Evolutionary conservation across 2,888 invertebrate genomes (phyloP), one percentile per base, ranked within the genome.

Genomic region (Lumbricus terrestris): DNA sequence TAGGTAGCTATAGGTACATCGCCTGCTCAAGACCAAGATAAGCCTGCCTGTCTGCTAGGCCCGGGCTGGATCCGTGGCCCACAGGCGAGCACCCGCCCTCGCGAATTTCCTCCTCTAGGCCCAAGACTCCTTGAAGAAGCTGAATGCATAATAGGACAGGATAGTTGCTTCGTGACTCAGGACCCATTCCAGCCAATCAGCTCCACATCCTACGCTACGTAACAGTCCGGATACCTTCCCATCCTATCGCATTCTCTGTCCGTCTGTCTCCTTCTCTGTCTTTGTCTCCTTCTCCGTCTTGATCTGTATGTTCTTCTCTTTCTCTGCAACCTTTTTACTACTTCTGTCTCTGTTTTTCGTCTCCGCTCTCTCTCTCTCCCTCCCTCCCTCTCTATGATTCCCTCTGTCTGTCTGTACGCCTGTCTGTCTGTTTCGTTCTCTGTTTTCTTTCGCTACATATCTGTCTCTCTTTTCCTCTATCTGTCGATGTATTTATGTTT

Each of bases 121-220:
- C n/a, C 23, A 85, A 33, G 20, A 23, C 85, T 83, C 16, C 85
- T 35, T 4, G 35, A 13, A 37, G 35, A 23, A 35, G 35, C 23
- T 33, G 34, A 85, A 85, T 34, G 15, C 85, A 1, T 18, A 85
- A 34, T 85, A 13, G 85, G 85, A 85, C 35, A 85, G 85, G 37
- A 85, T 85, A 37, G 11, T 85, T 85, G 85, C 35, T 35, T 85
- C 85, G 85, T 85, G 85, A 85, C 85, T 85, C 85, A 37, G 35
- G 6, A 1, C 85, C 5, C 85, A 85, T 37, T 34, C 35, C 34
- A n/a, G 3, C 37, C 85, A 85, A n/a, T 69, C 29, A 69, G n/a
- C 29, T 69, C 8, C n/a, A n/a, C 69, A n/a, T 69, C 69, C 69
- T 69, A 69, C 69, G 69, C 69, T 6, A n/a, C 69, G 69, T n/a